phyloP scores from a whole-genome alignment of 2,888 invertebrate genomes.

The Coremacera marginata region DNA sequence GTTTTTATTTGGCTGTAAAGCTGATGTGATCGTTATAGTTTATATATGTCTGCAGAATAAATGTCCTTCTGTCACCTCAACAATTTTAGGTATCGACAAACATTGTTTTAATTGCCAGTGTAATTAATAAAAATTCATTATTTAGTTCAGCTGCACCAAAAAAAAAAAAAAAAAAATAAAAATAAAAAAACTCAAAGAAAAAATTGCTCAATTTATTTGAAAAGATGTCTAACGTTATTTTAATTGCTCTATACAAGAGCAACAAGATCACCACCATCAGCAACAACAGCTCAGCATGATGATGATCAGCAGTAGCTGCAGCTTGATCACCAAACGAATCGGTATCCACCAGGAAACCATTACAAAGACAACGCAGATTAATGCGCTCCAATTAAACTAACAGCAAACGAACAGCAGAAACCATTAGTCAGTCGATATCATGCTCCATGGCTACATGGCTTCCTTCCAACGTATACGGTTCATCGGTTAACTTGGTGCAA shows the following conservation, averaged over 20 bases:
- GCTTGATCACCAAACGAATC: not conserved
- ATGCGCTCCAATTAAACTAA: slow-evolving; percentile 37
- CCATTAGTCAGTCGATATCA: slow-evolving; percentile 27
- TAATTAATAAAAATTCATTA: slow-evolving; percentile 14
- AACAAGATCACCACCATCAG: not conserved
- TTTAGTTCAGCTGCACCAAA: not conserved
- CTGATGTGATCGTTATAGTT: no score
- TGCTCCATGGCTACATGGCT: not conserved
- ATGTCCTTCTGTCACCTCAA: not conserved
- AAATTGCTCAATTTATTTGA: slow-evolving; percentile 22
- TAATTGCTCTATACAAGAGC: slow-evolving; percentile 32
- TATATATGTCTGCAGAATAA: not conserved
- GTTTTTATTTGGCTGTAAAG: no score
- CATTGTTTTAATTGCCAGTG: not conserved
- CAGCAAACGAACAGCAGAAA: slow-evolving; percentile 30
- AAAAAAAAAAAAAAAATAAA: not conserved
- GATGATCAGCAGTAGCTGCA: not conserved
- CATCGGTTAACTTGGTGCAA: slow-evolving; percentile 1
- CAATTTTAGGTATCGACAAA: not conserved
- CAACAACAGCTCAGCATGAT: not conserved
- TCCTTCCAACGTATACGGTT: not conserved
- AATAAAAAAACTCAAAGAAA: not conserved
- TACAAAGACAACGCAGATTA: slow-evolving; percentile 33
- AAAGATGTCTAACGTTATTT: slow-evolving; percentile 27
- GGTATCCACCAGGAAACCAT: slow-evolving; percentile 20